Base-by-base conservation (phyloP, 2,797 vertebrate species). In the Naso thynnoides region DNA sequence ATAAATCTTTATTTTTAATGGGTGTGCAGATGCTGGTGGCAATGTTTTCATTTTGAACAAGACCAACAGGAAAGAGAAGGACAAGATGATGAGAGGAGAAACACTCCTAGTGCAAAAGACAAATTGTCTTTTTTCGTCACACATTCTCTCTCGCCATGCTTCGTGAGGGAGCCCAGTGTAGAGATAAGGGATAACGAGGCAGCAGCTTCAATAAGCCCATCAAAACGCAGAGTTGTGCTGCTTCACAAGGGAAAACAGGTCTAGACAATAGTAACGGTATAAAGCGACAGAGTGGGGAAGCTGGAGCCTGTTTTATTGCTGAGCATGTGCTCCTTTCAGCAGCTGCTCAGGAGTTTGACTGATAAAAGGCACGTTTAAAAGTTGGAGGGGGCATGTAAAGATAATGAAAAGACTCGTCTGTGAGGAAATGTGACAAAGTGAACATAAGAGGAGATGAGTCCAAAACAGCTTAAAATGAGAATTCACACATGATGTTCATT, bases 131-230 rank as follows among this genome's bases (percentile, higher is more conserved):
- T 59, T 57, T 57, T 63, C 18, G 47, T 70, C 70, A 41, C 49
- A 66, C 60, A 64, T 80, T 59, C 38, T 56, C 48, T 78, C 29
- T 65, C 1, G 36, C 33, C 0, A 65, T 56, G 66, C 61, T 78
- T 74, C 82, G 79, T 74, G 82, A 84, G 64, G 26, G 59, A 80
- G 72, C 65, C 47, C 31, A 26, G 78, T 63, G 81, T 78, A 52
- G 74, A 89, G 83, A 87, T 83, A 84, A 88, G 77, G 68, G 76
- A 83, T 84, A 89, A 88, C 77, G 49, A 89, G 81, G 66, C 71
- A 53, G 64, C 14, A 24, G 77, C 75, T 86, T 86, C 84, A 86
- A 73, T 83, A 71, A 83, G 83, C 71, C 53, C 83, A 84, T 90
- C 83, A 80, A 82, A 76, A 85, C 36, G n/a, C 66, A 15, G 23